These are phyloP conservation scores for Brachynemurus nebulosus DNA, from an alignment of 2,888 invertebrate species.

Conservation along the genomic window DNA sequence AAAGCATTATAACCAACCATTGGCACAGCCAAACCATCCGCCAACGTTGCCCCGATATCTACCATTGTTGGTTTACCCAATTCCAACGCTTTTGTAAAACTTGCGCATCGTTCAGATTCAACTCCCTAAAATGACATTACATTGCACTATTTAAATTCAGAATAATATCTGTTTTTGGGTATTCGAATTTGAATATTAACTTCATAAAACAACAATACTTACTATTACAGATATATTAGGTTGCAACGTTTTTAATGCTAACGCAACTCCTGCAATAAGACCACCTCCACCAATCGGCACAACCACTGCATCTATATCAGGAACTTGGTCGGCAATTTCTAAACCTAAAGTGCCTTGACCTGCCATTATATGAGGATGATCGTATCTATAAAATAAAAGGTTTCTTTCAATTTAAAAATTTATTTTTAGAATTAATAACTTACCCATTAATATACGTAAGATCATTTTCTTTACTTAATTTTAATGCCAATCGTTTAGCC, in stretches of 20 bases:
- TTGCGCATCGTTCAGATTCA: constrained; percentile 83
- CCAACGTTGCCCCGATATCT: constrained; percentile 41
- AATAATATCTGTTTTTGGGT: not conserved
- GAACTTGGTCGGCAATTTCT: constrained; percentile 84
- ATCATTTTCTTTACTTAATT: constrained; percentile 51
- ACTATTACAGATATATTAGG: constrained; percentile 78
- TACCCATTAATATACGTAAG: constrained; percentile 82
- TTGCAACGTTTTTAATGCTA: constrained; percentile 75
- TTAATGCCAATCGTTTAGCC: constrained; percentile 68
- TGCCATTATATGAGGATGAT: constrained; percentile 89
- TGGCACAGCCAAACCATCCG: constrained; percentile 58
- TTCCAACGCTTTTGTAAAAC: constrained; percentile 54
- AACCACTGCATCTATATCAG: constrained; percentile 74
- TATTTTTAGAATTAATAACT: constrained; percentile 19
- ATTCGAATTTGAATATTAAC: not conserved
- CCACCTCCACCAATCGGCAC: constrained; percentile 94
- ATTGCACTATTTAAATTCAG: not conserved
- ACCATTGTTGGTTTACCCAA: constrained; percentile 40
- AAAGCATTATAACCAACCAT: constrained; percentile 54
- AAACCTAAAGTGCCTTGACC: constrained; percentile 91
- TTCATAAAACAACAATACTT: constrained; percentile 29
- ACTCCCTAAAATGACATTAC: constrained; percentile 51
- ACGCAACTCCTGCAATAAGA: constrained; percentile 77
- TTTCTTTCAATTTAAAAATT: no score
- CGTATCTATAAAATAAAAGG: no score